phyloP scores from a whole-genome alignment of 1,140 invertebrate species.

The Polypedilum pembai region DNA sequence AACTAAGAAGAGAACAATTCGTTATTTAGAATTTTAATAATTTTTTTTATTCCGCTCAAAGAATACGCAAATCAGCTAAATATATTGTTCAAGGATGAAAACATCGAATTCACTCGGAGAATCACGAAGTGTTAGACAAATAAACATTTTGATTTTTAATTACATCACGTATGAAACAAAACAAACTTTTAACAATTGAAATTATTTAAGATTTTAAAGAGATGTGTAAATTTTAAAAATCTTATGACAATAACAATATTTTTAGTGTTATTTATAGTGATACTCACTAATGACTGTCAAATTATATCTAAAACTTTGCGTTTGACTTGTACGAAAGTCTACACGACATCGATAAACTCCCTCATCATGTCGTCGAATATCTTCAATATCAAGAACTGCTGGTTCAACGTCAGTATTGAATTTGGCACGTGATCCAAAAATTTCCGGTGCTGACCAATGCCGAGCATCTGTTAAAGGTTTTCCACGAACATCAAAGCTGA shows the following conservation, averaged over 20 bases:
- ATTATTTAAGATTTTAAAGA: no score
- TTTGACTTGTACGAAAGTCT: conserved; percentile 75
- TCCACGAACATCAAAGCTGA: conserved; percentile 63
- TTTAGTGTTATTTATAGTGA: not conserved
- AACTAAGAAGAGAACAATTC: conserved; percentile 49
- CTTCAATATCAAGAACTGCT: conserved; percentile 54
- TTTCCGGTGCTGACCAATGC: conserved; percentile 61
- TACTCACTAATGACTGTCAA: conserved; percentile 72
- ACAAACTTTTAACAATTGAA: no score
- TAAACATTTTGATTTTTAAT: no score
- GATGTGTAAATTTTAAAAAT: no score
- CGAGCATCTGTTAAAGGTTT: conserved; percentile 56
- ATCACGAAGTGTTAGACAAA: no score
- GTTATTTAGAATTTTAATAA: conserved; percentile 5
- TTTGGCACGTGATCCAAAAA: conserved; percentile 64
- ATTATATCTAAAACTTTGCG: conserved; percentile 70
- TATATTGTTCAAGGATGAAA: not conserved
- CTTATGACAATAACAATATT: no score
- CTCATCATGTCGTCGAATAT: conserved; percentile 66
- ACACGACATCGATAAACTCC: conserved; percentile 74
- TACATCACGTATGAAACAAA: no score
- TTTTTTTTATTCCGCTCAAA: not conserved
- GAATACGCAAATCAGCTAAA: not conserved
- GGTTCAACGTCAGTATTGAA: conserved; percentile 58
- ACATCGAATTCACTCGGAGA: not conserved